Conservation (phyloP, 2,888 invertebrate species). For the Drosophila ezoana region DNA sequence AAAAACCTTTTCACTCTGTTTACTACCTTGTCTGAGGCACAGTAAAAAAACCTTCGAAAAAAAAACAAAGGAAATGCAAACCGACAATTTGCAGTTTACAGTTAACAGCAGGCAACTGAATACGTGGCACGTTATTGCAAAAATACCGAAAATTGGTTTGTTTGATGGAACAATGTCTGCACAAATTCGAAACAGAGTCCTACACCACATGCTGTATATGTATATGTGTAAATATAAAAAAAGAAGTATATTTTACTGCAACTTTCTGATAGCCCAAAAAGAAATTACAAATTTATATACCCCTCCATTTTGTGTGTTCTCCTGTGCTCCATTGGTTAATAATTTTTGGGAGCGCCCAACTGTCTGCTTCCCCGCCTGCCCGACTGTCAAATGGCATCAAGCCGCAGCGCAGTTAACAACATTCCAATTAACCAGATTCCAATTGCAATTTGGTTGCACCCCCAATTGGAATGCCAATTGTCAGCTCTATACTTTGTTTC, state of each 20-base stretch:
- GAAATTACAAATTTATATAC: conserved; percentile 41
- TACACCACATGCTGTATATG: conserved; percentile 6
- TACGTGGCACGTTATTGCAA: conserved; percentile 62
- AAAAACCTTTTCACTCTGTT: conserved; percentile 23
- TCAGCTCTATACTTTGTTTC: neutral
- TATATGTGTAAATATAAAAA: neutral
- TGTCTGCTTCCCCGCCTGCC: too few relatives aligned
- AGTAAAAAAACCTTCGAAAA: conserved; percentile 9
- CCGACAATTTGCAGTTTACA: conserved; percentile 78
- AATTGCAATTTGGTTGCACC: conserved; percentile 14
- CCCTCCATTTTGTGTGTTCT: conserved; percentile 34
- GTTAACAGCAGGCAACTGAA: conserved; percentile 57
- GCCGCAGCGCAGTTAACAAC: conserved; percentile 42
- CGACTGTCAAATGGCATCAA: conserved; percentile 35
- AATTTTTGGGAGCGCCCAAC: conserved; percentile 26
- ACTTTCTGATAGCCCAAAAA: conserved; percentile 27
- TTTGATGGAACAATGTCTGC: conserved; percentile 75
- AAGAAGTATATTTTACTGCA: conserved; percentile 12
- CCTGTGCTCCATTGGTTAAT: conserved; percentile 37
- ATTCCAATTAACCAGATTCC: conserved; percentile 46
- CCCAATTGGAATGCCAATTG: conserved; percentile 16
- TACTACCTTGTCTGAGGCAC: conserved; percentile 45
- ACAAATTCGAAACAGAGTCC: conserved; percentile 41
- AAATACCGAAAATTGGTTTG: conserved; percentile 78
- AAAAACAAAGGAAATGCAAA: conserved; percentile 50